Conservation (phyloP, 2,888 invertebrate genomes). For the Agrotis exclamationis region DNA sequence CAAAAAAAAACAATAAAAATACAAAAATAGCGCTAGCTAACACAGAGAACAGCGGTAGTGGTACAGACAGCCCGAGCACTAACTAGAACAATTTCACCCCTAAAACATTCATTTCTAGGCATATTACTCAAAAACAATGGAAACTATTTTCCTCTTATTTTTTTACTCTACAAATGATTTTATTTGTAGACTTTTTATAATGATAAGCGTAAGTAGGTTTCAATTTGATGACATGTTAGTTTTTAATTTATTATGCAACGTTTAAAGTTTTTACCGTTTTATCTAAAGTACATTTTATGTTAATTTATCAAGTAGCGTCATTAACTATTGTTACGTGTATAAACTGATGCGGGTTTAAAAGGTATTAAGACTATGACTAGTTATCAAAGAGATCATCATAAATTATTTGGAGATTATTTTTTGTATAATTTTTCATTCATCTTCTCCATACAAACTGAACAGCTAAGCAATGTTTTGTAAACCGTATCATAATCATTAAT, state of each 20-base stretch:
- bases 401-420: conserved; percentile 70
- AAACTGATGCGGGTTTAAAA: conserved; percentile 71
- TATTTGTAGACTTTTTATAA: conserved; percentile 88
- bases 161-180: conserved; percentile 90
- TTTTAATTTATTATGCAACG: conserved; percentile 72
- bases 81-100: conserved; percentile 81
- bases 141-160: conserved; percentile 87
- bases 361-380: conserved; percentile 66
- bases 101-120: conserved; percentile 45
- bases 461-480: conserved; percentile 30
- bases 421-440: conserved; percentile 56
- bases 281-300: conserved; percentile 64
- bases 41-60: conserved; percentile 94
- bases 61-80: conserved; percentile 95
- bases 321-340: conserved; percentile 56
- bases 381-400: conserved; percentile 49
- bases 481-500: conserved; percentile 46
- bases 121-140: conserved; percentile 70
- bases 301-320: conserved; percentile 57
- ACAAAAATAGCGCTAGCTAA: conserved; percentile 82
- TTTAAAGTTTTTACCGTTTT: conserved; percentile 68
- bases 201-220: conserved; percentile 85
- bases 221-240: conserved; percentile 79
- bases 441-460: conserved; percentile 30
- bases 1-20: conserved; percentile 92